Conservation (phyloP, 2,888 invertebrate genomes). For the Ethmia dodecea region DNA sequence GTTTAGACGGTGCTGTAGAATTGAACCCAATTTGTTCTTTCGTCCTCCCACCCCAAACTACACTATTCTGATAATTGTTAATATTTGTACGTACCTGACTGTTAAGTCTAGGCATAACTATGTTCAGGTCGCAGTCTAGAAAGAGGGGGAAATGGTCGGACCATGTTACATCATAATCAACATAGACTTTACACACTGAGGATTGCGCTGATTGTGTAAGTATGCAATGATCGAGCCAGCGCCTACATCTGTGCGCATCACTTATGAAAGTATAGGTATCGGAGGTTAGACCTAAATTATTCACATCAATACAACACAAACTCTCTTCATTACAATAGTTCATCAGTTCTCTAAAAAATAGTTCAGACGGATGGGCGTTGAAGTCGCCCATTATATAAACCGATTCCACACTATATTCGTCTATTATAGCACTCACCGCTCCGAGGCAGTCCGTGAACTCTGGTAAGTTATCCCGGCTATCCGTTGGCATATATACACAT, state of each 20-base stretch:
- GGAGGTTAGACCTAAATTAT: background rate
- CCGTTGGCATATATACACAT: conserved; percentile 20
- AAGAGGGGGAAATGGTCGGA: conserved; percentile 1
- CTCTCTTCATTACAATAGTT: conserved; percentile 2
- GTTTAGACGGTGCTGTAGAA: no score
- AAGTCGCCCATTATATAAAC: conserved; percentile 8
- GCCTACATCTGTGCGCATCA: background rate
- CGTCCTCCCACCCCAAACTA: no score
- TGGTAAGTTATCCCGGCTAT: conserved; percentile 7
- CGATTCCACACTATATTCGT: conserved; percentile 1
- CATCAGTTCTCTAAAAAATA: conserved; percentile 6
- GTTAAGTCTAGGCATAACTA: no score
- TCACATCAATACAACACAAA: conserved; percentile 7
- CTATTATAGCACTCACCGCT: conserved; percentile 15
- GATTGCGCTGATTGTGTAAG: background rate
- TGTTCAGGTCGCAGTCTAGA: background rate
- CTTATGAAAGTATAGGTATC: background rate
- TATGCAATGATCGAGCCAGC: background rate
- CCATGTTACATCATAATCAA: background rate
- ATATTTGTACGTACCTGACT: no score
- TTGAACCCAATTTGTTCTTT: no score
- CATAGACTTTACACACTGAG: background rate
- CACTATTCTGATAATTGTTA: no score
- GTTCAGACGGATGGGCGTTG: conserved; percentile 6
- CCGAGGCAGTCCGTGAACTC: conserved; percentile 17